These are phyloP conservation scores for Pyrocephalus nanus DNA, from an alignment of 2,797 vertebrate genomes.

Conservation along the genomic window DNA sequence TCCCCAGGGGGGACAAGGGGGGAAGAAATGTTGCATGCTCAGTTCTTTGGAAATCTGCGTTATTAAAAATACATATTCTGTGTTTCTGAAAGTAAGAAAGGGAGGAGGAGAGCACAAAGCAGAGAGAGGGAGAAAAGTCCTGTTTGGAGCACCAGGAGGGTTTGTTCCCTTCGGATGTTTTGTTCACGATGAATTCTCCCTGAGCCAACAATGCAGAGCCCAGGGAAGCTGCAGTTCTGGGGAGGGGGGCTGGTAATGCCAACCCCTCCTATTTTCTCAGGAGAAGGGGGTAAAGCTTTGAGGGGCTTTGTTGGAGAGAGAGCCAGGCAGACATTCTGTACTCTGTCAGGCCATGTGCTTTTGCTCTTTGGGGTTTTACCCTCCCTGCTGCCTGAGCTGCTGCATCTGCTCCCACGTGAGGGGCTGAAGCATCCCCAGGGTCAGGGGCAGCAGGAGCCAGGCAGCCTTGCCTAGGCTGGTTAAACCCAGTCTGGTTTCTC, in stretches of 20 bases:
- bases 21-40: neutral
- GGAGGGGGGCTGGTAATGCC: neutral
- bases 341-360: slow-evolving; percentile 9
- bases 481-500: slow-evolving; percentile 44
- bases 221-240: neutral
- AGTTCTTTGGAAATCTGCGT: neutral
- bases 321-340: neutral
- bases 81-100: slow-evolving; percentile 7
- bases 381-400: slow-evolving; percentile 9
- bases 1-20: neutral
- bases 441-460: neutral
- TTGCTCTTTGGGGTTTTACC: neutral
- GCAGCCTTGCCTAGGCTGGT: neutral
- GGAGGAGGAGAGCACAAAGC: neutral
- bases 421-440: neutral
- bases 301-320: neutral
- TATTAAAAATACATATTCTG: slow-evolving; percentile 27
- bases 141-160: neutral
- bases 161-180: neutral
- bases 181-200: neutral
- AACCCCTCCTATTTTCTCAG: neutral
- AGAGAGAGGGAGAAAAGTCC: neutral
- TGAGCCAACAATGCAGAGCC: neutral
- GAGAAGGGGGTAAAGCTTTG: neutral
- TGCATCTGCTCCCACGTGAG: neutral